These are phyloP conservation scores for Uropetala carovei DNA, from an alignment of 2,888 invertebrate species.

Conservation along the genomic window DNA sequence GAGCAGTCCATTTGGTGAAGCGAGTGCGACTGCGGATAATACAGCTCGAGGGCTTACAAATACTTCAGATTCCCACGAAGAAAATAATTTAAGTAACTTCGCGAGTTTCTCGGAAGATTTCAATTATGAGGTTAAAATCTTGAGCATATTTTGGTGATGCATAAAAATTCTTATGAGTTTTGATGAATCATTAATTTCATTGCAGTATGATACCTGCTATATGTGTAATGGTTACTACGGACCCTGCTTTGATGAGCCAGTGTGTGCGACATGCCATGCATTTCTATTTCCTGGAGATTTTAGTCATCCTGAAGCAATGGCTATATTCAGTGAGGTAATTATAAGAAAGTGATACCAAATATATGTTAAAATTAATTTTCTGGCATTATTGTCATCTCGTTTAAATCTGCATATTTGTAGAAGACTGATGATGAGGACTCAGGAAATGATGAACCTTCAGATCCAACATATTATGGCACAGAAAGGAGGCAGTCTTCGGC, in stretches of 20 bases:
- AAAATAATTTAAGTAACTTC: neutral
- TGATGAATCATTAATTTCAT: neutral
- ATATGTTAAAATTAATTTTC: neutral
- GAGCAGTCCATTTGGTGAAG: constrained; percentile 53
- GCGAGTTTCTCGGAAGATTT: constrained; percentile 22
- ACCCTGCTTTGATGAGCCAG: constrained; percentile 92
- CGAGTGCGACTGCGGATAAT: constrained; percentile 44
- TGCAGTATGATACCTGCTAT: constrained; percentile 84
- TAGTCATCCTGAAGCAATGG: constrained; percentile 71
- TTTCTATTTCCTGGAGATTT: constrained; percentile 92
- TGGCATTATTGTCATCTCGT: neutral
- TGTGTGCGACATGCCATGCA: constrained; percentile 93
- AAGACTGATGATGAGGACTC: constrained; percentile 94
- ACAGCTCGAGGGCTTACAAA: constrained; percentile 8
- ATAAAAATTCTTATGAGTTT: neutral
- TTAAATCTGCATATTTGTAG: constrained; percentile 72
- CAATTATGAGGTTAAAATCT: constrained; percentile 22
- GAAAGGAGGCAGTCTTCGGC: constrained; percentile 74
- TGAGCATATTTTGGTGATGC: no score
- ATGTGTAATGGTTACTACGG: constrained; percentile 95
- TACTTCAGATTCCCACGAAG: neutral
- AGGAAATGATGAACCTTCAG: constrained; percentile 95
- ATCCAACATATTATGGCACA: constrained; percentile 78
- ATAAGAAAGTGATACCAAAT: neutral
- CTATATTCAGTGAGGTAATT: constrained; percentile 74